Evolutionary conservation across 2,797 vertebrate genomes (phyloP).

Genomic region (Takifugu rubripes): DNA sequence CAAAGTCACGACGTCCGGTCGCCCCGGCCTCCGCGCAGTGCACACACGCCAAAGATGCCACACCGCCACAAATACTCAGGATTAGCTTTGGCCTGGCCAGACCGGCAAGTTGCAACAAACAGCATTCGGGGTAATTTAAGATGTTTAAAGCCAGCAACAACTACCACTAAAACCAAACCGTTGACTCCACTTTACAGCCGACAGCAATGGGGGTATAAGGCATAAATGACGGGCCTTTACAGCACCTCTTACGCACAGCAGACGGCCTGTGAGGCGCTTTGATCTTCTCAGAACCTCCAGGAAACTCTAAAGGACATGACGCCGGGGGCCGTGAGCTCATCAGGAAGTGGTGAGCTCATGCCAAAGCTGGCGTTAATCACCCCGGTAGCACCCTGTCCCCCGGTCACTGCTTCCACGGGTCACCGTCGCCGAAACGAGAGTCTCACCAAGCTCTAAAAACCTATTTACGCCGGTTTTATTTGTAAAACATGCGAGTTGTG

Average conservation of each 20-base stretch:
- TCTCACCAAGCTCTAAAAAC: neutral
- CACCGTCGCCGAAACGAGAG: too few relatives aligned
- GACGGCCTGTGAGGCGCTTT: constrained; percentile 22
- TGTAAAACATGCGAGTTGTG: neutral
- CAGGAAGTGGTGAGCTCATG: constrained; percentile 60
- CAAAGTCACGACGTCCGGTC: too few relatives aligned
- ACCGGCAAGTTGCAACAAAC: too few relatives aligned
- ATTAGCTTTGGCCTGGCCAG: too few relatives aligned
- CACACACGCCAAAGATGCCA: too few relatives aligned
- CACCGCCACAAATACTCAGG: too few relatives aligned
- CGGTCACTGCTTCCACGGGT: neutral
- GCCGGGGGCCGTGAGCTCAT: constrained; percentile 55
- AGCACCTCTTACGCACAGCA: constrained; percentile 3
- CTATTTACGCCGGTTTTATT: neutral
- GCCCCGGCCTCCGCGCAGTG: too few relatives aligned
- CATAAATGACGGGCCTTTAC: constrained; percentile 1
- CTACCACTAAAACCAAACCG: neutral
- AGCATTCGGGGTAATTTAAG: too few relatives aligned
- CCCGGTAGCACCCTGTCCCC: constrained; percentile 6
- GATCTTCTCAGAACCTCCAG: constrained; percentile 52
- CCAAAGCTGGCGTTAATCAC: constrained; percentile 32
- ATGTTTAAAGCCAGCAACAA: constrained; percentile 1
- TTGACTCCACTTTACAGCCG: constrained; percentile 1
- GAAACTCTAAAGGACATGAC: constrained; percentile 67
- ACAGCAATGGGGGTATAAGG: neutral